Base-by-base conservation (phyloP, 2,113 vertebrate species). In the Calidris pugnax region DNA sequence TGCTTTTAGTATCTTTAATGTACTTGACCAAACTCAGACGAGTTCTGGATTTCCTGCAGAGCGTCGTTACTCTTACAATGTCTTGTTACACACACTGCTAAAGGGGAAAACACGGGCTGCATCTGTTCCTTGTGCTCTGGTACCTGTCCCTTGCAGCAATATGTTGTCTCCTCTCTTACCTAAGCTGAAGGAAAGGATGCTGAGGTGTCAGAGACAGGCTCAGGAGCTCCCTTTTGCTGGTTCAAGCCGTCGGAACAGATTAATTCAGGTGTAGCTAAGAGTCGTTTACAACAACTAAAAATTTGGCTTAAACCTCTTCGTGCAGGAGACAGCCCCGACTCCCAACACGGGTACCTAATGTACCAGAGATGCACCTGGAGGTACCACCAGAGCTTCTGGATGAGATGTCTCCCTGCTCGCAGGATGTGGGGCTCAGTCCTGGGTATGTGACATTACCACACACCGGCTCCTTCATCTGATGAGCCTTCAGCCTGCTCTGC, bases 281-380 rank as follows among this genome's bases (percentile, higher is more conserved):
- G n/a, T 21, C 37, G 30, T n/a, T 81, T 57, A 48, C 35, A 74
- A 33, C 35, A 37, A 9, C 6, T 33, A 14, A 27, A 37, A 28
- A 30, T 14, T 14, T 22, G 50, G 7, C 51, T 67, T 24, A 20
- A 47, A 68, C 0, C 1, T 23, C 45, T 41, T 60, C 12, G 0
- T 2, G 1, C 2, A 26, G 30, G 27, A 43, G 16, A 23, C 6
- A 48, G 23, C 8, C 37, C 17, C 48, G 27, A 2, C 43, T 93
- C 60, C 45, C 43, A 17, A 0, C 32, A 14, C 0, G 4, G 83
- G 33, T 5, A 14, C 0, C 10, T 3, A 15, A 22, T 0, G 2
- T 4, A 5, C 2, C 4, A 5, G 55, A 62, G 72, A 18, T 3
- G 9, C 27, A 6, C 2, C 60, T 14, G 37, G 14, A 35, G 63